phyloP scores from a whole-genome alignment of 2,113 vertebrate species.

The Machaerirhynchus nigripectus region DNA sequence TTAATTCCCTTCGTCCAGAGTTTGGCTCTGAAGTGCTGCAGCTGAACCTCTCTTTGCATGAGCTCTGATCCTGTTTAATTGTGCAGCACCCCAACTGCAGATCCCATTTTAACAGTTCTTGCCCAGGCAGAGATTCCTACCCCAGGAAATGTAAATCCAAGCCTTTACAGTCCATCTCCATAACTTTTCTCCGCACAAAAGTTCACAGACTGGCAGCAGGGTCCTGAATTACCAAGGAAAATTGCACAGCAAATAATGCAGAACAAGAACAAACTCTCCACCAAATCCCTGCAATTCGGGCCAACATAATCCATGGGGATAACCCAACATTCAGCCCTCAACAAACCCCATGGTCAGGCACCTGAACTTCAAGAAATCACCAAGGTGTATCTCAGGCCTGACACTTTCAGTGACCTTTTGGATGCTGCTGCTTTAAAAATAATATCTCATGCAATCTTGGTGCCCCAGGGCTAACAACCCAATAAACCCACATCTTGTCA shows the following conservation, averaged over 20 bases:
- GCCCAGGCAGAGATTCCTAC: neutral
- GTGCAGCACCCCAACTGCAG: neutral
- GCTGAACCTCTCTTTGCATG: neutral
- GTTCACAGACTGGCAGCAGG: neutral
- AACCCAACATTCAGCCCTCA: neutral
- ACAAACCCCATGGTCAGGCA: fast-evolving
- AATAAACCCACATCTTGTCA: neutral
- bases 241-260: neutral
- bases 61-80: neutral
- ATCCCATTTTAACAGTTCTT: neutral
- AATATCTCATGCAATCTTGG: neutral
- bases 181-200: neutral
- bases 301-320: neutral
- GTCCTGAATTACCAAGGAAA: neutral
- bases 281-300: neutral
- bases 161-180: neutral
- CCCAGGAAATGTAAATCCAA: neutral
- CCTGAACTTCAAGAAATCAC: neutral
- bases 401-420: neutral
- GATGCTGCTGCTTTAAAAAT: neutral
- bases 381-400: neutral
- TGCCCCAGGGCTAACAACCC: neutral
- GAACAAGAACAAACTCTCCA: neutral
- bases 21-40: neutral
- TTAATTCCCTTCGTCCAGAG: neutral